phyloP scores from a whole-genome alignment of 2,888 invertebrate genomes.

The Melinaea marsaeus region DNA sequence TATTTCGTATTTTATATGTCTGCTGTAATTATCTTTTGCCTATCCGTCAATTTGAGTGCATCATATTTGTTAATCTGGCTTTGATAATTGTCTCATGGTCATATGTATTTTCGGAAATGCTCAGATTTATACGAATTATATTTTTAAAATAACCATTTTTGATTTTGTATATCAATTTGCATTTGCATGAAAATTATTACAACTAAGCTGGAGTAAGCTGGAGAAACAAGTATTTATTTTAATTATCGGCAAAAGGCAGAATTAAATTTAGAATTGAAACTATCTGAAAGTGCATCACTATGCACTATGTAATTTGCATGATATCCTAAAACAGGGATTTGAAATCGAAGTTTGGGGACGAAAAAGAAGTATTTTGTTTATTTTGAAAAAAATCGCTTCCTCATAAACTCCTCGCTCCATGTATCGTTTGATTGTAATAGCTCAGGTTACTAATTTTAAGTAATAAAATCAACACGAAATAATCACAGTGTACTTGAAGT shows the following conservation, averaged over 20 bases:
- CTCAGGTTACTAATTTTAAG: no score
- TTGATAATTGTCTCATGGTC: neutral
- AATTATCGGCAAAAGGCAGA: constrained; percentile 5
- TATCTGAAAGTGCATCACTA: constrained; percentile 5
- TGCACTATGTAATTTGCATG: constrained; percentile 1
- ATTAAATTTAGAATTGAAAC: neutral
- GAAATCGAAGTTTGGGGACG: constrained; percentile 12
- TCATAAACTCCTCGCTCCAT: no score
- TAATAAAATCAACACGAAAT: no score
- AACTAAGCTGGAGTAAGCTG: constrained; percentile 4
- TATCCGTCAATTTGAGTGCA: no score
- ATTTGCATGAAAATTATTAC: constrained; percentile 9
- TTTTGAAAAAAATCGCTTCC: no score
- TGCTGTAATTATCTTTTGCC: no score
- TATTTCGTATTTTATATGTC: no score
- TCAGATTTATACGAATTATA: neutral
- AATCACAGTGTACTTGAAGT: no score
- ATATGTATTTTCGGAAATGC: neutral
- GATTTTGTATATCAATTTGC: constrained; percentile 5
- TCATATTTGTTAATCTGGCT: no score
- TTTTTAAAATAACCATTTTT: constrained; percentile 10
- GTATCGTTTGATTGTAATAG: no score
- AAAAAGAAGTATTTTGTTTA: neutral
- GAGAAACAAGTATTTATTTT: constrained; percentile 5
- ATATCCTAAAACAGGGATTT: constrained; percentile 5